Evolutionary conservation across 2,113 vertebrate species (phyloP), one percentile per base, ranked within the genome.

Genomic region (Brachypodius melanocephalos): DNA sequence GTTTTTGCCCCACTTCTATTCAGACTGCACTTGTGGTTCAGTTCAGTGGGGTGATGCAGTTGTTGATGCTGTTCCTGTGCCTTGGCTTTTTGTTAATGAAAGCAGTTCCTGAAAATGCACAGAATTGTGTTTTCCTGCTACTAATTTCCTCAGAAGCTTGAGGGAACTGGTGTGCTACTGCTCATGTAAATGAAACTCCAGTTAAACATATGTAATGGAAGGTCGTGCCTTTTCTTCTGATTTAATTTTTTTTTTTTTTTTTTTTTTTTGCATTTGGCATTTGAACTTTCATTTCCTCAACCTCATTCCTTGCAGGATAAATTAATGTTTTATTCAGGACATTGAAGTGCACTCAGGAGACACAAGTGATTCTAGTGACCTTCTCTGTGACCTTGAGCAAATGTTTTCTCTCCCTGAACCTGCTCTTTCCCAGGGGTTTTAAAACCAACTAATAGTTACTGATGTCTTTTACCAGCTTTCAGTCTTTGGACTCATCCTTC

Each of bases 301-400:
- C 5, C 17, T 73, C 48, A 51, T 48, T 88, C 38, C 36, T 49
- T 77, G 75, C 51, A 58, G 82, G 74, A 79, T 82, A 85, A 91
- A 77, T 68, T 46, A 82, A 51, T 88, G 46, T 91, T 96, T 86
- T 88, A 85, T 94, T 95, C 62, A 82, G 81, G 67, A 87, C 15
- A 14, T 2, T 54, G 49, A 71, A 77, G 26, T 45, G 59, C 22
- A 32, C 29, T 79, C 3, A 1, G 38, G 73, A 95, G 52, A 49
- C 57, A 59, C 0, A 3, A 93, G 62, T 61, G 58, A 45, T 61
- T 84, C 40, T 9, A 32, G 46, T 77, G 82, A 85, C 62, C 43
- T 95, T 85, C 78, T 79, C 12, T 22, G 34, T 54, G 88, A 93
- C 85, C 92, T 90, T 88, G 89, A 94, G 52, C 67, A 77, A 95